Conservation (phyloP, 2,113 vertebrate genomes). For the Mionectes macconnelli region DNA sequence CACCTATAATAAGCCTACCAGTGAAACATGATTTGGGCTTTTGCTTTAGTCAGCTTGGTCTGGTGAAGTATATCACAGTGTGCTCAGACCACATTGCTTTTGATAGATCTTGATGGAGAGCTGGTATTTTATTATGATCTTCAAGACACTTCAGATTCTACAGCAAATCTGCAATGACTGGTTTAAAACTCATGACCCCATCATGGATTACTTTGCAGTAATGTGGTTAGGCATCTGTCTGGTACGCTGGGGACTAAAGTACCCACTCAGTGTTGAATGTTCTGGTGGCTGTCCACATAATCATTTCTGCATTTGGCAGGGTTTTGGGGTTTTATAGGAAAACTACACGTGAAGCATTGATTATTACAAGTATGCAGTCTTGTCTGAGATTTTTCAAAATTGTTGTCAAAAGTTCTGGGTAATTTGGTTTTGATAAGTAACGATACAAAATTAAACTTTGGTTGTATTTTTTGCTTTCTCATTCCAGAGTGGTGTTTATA, state of each 20-base stretch:
- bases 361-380: not conserved
- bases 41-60: not conserved
- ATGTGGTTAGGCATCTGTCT: not conserved
- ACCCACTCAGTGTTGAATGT: rapidly evolving
- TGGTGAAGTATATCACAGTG: not conserved
- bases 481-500: not conserved
- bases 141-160: not conserved
- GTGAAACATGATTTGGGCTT: not conserved
- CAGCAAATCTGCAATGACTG: not conserved
- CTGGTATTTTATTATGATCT: not conserved
- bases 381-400: not conserved
- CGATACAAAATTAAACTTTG: not conserved
- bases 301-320: not conserved
- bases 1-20: not conserved
- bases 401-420: not conserved
- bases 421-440: not conserved
- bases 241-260: not conserved
- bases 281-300: not conserved
- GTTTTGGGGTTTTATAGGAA: not conserved
- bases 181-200: not conserved
- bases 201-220: not conserved
- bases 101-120: not conserved
- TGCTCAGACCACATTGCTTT: not conserved
- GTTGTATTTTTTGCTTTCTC: not conserved
- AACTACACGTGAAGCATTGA: not conserved